Evolutionary conservation across 2,888 invertebrate species (phyloP).

Genomic region (Caenorhabditis plicata): DNA sequence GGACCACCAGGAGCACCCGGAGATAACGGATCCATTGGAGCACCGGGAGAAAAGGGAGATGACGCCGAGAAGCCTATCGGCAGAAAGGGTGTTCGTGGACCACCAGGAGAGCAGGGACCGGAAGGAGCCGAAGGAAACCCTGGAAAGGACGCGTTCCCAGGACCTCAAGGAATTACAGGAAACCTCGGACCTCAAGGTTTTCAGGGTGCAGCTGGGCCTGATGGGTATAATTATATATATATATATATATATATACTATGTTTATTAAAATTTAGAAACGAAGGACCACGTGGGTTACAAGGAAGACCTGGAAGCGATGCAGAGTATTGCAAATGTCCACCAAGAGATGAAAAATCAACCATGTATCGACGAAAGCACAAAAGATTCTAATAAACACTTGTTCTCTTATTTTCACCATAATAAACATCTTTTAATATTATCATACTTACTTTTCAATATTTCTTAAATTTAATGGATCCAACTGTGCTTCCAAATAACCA

Average conservation of each 20-base stretch:
- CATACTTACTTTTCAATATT: constrained; percentile 36
- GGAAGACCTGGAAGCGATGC: constrained; percentile 48
- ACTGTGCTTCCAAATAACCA: constrained; percentile 58
- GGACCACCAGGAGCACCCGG: constrained; percentile 50
- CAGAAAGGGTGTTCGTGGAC: constrained; percentile 50
- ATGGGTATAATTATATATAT: constrained; percentile 24
- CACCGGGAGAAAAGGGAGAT: constrained; percentile 52
- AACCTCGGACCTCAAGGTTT: constrained; percentile 52
- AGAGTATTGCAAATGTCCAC: constrained; percentile 55
- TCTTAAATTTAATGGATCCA: constrained; percentile 57
- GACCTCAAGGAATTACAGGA: constrained; percentile 45
- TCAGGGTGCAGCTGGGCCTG: constrained; percentile 50
- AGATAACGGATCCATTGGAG: constrained; percentile 49
- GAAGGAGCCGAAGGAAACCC: constrained; percentile 39
- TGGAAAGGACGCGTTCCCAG: constrained; percentile 36
- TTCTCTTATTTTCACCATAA: constrained; percentile 8
- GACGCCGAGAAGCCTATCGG: constrained; percentile 61
- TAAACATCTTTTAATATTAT: constrained; percentile 8
- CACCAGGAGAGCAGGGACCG: constrained; percentile 48
- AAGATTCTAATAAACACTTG: constrained; percentile 1
- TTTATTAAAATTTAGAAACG: constrained; percentile 16
- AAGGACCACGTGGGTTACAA: constrained; percentile 37
- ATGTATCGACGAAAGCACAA: constrained; percentile 3
- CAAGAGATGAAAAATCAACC: constrained; percentile 38
- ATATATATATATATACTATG: not conserved